Evolutionary conservation across 2,888 invertebrate genomes (phyloP), one percentile per base, ranked within the genome.

Genomic region (Hesperia comma): DNA sequence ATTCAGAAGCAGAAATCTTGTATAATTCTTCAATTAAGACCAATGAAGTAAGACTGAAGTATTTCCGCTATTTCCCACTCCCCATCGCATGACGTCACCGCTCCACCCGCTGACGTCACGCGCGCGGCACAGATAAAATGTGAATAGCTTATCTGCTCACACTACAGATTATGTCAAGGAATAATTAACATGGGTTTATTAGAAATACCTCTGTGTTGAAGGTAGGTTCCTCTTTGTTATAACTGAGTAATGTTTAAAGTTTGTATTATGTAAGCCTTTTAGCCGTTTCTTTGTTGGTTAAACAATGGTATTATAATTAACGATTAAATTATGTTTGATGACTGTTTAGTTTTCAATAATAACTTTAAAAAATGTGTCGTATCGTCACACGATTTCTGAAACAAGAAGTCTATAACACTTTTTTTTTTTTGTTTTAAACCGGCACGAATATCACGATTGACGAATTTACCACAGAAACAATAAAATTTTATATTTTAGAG

Each of bases 71-170:
- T 2, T 26, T 26, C 26, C 37, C 37, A 3, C 37, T 2, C 12
- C 12, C 37, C 1, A 8, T 17, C 32, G 43, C 26, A 62, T 63
- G 40, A 63, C 63, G 63, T 63, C 63, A 63, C 49, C 19, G 63
- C 63, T 19, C 63, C 63, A 57, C 63, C 63, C 63, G 10, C 57
- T 63, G 51, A 63, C 57, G 63, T 63, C 63, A 63, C 63, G 57
- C 57, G 63, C 49, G 55, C 63, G 63, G 21, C 51, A 57, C 46
- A 51, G 63, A 63, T 63, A 63, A 56, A 63, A 57, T 63, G 57
- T 57, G 57, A 63, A 57, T 57, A 57, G 63, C 56, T 51, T 51
- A 63, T 57, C 49, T 26, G 49, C 51, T 49, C n/a, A n/a, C 57
- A 26, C 26, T 63, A 51, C 49, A 63, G 49, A 63, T 57, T 56